Conservation (phyloP, 2,797 vertebrate species). For the Leptodactylus fallax region DNA sequence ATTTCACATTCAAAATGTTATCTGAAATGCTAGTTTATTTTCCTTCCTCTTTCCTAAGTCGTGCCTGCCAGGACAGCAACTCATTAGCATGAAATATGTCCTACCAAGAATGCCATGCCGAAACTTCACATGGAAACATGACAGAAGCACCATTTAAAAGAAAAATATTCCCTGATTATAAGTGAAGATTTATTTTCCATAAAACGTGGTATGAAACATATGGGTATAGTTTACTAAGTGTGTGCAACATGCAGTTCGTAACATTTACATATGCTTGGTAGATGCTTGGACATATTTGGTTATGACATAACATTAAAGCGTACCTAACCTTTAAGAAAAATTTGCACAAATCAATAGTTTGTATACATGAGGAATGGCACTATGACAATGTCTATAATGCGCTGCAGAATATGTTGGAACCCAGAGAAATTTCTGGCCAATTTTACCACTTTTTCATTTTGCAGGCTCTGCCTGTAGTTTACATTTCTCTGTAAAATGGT, state of each 20-base stretch:
- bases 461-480: too few species aligned
- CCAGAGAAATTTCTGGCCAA: too few species aligned
- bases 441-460: too few species aligned
- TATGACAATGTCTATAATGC: too few species aligned
- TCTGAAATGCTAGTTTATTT: slow-evolving; percentile 32
- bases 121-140: slow-evolving; percentile 9
- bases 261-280: neutral
- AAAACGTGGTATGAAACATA: slow-evolving; percentile 22
- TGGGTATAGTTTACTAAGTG: slow-evolving; percentile 11
- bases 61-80: slow-evolving; percentile 38
- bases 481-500: too few species aligned
- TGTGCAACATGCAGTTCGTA: neutral
- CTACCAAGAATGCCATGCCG: neutral
- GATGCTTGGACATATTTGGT: neutral
- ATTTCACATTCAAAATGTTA: slow-evolving; percentile 32
- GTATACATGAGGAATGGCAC: too few species aligned
- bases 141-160: slow-evolving; percentile 9
- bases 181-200: slow-evolving; percentile 21
- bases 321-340: too few species aligned
- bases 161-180: slow-evolving; percentile 18
- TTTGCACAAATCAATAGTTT: too few species aligned
- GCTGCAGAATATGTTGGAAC: too few species aligned
- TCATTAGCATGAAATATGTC: slow-evolving; percentile 28
- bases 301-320: neutral
- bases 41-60: neutral